Conservation (phyloP, 2,888 invertebrate genomes). For the Portevinia maculata region DNA sequence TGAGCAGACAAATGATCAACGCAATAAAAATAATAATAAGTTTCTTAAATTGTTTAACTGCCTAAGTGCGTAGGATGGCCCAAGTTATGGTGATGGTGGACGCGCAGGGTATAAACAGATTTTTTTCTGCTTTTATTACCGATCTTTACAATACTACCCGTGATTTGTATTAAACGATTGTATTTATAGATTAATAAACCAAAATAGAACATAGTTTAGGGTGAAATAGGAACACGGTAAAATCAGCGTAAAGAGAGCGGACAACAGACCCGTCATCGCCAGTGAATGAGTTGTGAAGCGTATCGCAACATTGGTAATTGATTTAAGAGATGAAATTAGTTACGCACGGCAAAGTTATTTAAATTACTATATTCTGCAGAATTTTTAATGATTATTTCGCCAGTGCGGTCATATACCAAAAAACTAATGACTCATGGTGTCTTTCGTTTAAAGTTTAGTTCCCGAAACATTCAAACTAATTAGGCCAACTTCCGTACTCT, state of each 20-base stretch:
- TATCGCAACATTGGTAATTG: conserved; percentile 42
- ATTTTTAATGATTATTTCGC: conserved; percentile 23
- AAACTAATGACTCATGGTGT: conserved; percentile 38
- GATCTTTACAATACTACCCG: conserved; percentile 60
- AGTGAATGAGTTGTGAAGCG: conserved; percentile 35
- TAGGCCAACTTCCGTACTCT: conserved; percentile 47
- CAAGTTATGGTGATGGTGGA: conserved; percentile 37
- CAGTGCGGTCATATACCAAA: conserved; percentile 7
- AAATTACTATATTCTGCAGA: conserved; percentile 15
- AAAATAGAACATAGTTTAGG: conserved; percentile 66
- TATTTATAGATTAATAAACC: conserved; percentile 64
- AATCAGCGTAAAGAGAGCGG: conserved; percentile 57
- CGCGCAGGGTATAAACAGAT: conserved; percentile 69
- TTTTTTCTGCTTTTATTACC: conserved; percentile 41
- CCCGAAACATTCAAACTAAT: conserved; percentile 41
- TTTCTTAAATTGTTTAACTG: conserved; percentile 47
- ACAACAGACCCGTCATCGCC: conserved; percentile 5
- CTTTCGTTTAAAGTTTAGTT: conserved; percentile 28
- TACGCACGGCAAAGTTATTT: conserved; percentile 24
- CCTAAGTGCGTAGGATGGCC: conserved; percentile 61
- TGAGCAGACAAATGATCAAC: conserved; percentile 25
- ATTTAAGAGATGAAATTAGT: conserved; percentile 13
- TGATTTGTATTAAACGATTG: conserved; percentile 65
- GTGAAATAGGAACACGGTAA: conserved; percentile 46
- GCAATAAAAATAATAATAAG: conserved; percentile 43